Conservation (phyloP, 1,140 invertebrate species). For the Colletes latitarsis region DNA sequence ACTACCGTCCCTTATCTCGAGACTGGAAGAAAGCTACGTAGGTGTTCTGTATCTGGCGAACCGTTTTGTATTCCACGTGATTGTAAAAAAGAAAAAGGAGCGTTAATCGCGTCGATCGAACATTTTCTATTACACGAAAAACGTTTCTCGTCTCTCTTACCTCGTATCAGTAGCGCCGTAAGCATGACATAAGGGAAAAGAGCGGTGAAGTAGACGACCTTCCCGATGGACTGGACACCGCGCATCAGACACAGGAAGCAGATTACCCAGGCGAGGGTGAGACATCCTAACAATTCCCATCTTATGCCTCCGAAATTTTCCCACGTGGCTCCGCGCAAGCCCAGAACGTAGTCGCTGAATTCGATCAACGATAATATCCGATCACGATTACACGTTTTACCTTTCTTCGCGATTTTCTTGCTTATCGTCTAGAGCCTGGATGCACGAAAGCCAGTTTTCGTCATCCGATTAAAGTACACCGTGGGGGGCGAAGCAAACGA, state of each 20-base stretch:
- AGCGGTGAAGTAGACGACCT: constrained; percentile 90
- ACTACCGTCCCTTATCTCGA: no score
- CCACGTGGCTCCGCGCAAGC: constrained; percentile 83
- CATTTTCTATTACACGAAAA: constrained; percentile 12
- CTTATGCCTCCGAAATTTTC: constrained; percentile 86
- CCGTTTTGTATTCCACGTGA: no score
- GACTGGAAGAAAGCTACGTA: no score
- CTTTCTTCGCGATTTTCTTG: constrained; percentile 26
- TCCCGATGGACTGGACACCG: constrained; percentile 89
- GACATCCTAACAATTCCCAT: constrained; percentile 87
- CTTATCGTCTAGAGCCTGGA: not conserved
- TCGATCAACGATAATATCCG: constrained; percentile 64
- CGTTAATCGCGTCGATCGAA: not conserved
- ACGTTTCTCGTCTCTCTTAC: constrained; percentile 55
- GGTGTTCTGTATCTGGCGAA: no score
- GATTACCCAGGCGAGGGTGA: constrained; percentile 87
- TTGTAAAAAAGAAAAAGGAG: not conserved
- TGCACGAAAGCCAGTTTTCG: not conserved
- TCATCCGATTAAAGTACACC: constrained; percentile 3
- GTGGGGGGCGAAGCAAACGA: not conserved
- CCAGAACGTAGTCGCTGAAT: constrained; percentile 84
- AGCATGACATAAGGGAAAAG: constrained; percentile 90
- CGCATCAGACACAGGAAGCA: constrained; percentile 86
- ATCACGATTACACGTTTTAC: constrained; percentile 45
- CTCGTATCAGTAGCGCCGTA: constrained; percentile 85